Conservation (phyloP, 2,113 vertebrate genomes). For the Thryonomys swinderianus region DNA sequence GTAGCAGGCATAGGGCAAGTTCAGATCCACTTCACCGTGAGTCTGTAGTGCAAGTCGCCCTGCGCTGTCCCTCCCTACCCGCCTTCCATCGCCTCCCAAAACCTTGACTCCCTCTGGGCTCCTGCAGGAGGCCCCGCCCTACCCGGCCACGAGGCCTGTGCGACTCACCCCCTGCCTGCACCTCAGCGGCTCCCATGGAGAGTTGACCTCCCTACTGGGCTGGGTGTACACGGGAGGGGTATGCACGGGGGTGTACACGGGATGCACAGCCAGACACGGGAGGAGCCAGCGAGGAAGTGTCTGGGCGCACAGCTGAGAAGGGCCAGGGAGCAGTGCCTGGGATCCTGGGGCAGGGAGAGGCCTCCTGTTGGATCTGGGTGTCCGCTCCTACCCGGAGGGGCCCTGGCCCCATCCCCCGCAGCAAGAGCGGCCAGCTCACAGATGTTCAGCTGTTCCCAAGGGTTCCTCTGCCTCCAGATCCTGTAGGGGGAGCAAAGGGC, state of each 20-base stretch:
- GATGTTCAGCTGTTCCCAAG: slow-evolving; percentile 64
- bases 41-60: fast-evolving
- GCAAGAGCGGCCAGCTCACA: neutral
- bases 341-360: neutral
- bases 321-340: neutral
- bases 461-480: neutral
- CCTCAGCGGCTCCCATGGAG: neutral
- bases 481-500: slow-evolving; percentile 46
- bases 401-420: neutral
- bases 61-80: too few relatives aligned
- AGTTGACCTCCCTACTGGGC: fast-evolving
- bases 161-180: neutral
- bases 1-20: neutral
- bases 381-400: neutral
- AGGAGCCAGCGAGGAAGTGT: neutral
- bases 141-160: neutral
- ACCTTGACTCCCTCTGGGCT: neutral
- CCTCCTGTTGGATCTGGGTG: neutral
- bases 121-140: neutral
- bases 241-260: fast-evolving
- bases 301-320: neutral
- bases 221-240: fast-evolving
- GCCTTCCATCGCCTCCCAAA: too few relatives aligned
- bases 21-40: neutral
- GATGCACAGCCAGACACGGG: neutral